Base-by-base conservation (phyloP, 2,888 invertebrate genomes). In the Torymus texanus region DNA sequence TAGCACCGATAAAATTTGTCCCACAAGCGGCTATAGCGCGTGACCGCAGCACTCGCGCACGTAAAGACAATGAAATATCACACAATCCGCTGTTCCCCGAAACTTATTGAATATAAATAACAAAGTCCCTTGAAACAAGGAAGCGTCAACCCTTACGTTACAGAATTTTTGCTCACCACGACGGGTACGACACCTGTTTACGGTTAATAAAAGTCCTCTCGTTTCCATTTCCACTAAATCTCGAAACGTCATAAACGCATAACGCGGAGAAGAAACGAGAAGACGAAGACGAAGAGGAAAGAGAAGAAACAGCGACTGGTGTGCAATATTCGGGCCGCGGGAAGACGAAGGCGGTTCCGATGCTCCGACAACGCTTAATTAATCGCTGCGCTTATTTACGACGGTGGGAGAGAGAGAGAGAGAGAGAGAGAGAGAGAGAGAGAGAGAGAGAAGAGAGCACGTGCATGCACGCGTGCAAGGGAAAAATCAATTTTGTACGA, bases 351-450 rank as follows among this genome's bases (percentile, higher is more conserved):
- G 66, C 67, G 72, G 72, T 67, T 73, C 71, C 59, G 71, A 77
- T 71, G 53, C 53, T 66, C 66, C 56, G 78, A 78, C 72, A 78
- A 78, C 66, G 73, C 61, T 61, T 66, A 78, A 78, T 78, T 78
- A 78, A 78, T 78, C 66, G 72, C 58, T n/a, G 18, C n/a, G 24
- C 73, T 72, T 67, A 78, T 78, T 78, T 78, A 78, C 53, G 72
- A 61, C 24, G 29, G 55, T n/a, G 61, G 13, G 21, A 21, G 21
- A 1, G 21, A 21, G 21, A 21, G 21, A 41, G 16, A n/a, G 10
- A 8, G 41, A 55, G 13, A 21, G 12, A 2, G 29, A 5, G 4
- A 51, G n/a, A 1, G 18, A 14, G 14, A 12, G 41, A n/a, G 10
- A 8, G 41, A 55, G 13, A 21, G 12, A 2, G 29, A 5, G 4